Percentiles rank a stretch among this genome's conserved stretches.
phyloP scores from a whole-genome alignment of 2,113 vertebrate species.

The Larimichthys polyactis region DNA sequence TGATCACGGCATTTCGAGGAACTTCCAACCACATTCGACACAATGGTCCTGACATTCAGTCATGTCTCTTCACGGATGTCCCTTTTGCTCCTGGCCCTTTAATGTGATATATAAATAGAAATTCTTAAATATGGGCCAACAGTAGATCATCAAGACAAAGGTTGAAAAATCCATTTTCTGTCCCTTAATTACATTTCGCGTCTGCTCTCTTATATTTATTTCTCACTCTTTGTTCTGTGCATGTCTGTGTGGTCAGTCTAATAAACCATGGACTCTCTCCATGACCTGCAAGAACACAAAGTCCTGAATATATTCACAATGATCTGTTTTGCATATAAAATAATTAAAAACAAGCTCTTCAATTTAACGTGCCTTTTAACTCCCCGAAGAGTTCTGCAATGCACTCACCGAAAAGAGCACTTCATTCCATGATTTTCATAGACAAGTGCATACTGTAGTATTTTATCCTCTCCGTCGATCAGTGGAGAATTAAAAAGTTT shows the following conservation, averaged over 20 bases:
- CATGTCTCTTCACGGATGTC: slow-evolving; percentile 19
- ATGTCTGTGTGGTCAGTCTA: slow-evolving; percentile 74
- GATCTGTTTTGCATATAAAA: slow-evolving; percentile 69
- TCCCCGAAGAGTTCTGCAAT: slow-evolving; percentile 53
- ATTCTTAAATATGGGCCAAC: slow-evolving; percentile 69
- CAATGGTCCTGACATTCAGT: slow-evolving; percentile 31
- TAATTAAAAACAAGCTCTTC: slow-evolving; percentile 64
- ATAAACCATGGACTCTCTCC: slow-evolving; percentile 56
- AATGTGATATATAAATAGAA: slow-evolving; percentile 48
- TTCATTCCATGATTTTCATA: slow-evolving; percentile 43
- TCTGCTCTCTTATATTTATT: slow-evolving; percentile 54
- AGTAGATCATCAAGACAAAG: slow-evolving; percentile 65
- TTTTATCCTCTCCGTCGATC: slow-evolving; percentile 27
- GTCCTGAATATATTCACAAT: slow-evolving; percentile 42
- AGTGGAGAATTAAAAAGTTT: slow-evolving; percentile 58
- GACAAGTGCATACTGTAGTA: slow-evolving; percentile 40
- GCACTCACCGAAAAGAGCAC: slow-evolving; percentile 60
- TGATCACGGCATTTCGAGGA: neutral
- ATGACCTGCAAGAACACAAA: slow-evolving; percentile 49
- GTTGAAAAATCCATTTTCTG: slow-evolving; percentile 72
- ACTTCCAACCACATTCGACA: slow-evolving; percentile 14
- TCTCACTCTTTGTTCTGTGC: slow-evolving; percentile 60
- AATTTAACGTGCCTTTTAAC: slow-evolving; percentile 60
- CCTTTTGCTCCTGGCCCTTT: slow-evolving; percentile 17
- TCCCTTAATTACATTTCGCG: slow-evolving; percentile 71